A percentile compares a stretch with the other conserved stretches of the same genome.
These are phyloP conservation scores for Mythimna vitellina DNA, from an alignment of 2,888 invertebrate species.

Conservation along the genomic window DNA sequence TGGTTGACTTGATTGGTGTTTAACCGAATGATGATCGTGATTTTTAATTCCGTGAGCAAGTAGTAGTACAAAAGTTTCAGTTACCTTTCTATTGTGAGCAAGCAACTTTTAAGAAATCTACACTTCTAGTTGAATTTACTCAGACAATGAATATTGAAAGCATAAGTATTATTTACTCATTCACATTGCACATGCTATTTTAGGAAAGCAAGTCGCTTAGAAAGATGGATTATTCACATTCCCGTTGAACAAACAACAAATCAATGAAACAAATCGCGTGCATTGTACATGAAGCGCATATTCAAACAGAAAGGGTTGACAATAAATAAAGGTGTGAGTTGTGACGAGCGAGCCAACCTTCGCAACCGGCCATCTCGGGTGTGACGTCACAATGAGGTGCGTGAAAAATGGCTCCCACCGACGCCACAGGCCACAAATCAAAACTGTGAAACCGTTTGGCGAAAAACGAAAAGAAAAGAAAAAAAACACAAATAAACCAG, in stretches of 20 bases:
- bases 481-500: conserved; percentile 73
- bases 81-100: too few species aligned
- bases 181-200: background rate
- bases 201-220: background rate
- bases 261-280: conserved; percentile 60
- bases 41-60: too few species aligned
- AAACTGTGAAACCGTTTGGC: conserved; percentile 79
- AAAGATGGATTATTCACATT: background rate
- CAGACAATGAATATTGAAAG: background rate
- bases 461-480: conserved; percentile 70
- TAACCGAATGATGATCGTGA: too few species aligned
- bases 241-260: conserved; percentile 17
- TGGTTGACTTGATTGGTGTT: too few species aligned
- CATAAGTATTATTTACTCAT: conserved; percentile 7
- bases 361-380: conserved; percentile 72
- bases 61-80: too few species aligned
- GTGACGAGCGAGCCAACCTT: conserved; percentile 75
- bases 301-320: conserved; percentile 67
- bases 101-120: too few species aligned
- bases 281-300: conserved; percentile 67
- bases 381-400: conserved; percentile 82
- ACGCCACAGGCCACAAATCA: conserved; percentile 84
- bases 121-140: background rate
- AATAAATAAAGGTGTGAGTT: conserved; percentile 76
- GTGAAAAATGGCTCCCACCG: conserved; percentile 82